These are phyloP conservation scores for Rhincodon typus DNA, from an alignment of 2,797 vertebrate species.

Conservation along the genomic window DNA sequence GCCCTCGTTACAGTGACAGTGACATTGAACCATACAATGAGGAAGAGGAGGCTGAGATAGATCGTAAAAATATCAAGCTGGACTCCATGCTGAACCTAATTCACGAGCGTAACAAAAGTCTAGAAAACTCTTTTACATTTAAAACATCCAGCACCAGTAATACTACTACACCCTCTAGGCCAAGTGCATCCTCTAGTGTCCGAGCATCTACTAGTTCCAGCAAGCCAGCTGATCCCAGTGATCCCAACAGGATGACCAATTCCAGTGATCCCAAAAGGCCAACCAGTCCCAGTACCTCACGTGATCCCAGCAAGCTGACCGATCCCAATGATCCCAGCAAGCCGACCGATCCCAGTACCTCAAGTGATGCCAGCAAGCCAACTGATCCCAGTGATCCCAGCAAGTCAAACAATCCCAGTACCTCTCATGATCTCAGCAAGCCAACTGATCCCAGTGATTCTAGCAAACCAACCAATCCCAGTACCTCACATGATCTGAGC, in stretches of 20 bases:
- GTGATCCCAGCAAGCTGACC: too few species aligned
- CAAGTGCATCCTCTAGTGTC: neutral
- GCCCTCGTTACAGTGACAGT: neutral
- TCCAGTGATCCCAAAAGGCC: neutral
- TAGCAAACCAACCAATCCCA: neutral
- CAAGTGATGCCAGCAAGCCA: neutral
- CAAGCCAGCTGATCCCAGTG: neutral
- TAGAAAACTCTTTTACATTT: too few species aligned
- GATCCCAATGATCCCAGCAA: too few species aligned
- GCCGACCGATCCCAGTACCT: neutral
- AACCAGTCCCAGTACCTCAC: neutral
- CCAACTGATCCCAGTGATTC: neutral
- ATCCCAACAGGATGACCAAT: too few species aligned
- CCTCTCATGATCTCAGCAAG: too few species aligned
- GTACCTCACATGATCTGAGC: too few species aligned
- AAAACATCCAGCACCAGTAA: neutral
- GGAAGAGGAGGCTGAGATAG: slow-evolving; percentile 27
- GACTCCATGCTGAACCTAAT: too few species aligned
- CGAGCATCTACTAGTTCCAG: neutral
- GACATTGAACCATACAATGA: neutral
- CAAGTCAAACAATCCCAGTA: too few species aligned
- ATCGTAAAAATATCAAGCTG: slow-evolving; percentile 17
- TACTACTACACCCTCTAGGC: too few species aligned
- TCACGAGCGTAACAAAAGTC: neutral
- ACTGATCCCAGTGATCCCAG: neutral